Evolutionary conservation across 53 echinoderm and acorn worm genomes (phyloP), one percentile per base, ranked within the genome.

Genomic region (Crossaster papposus): DNA sequence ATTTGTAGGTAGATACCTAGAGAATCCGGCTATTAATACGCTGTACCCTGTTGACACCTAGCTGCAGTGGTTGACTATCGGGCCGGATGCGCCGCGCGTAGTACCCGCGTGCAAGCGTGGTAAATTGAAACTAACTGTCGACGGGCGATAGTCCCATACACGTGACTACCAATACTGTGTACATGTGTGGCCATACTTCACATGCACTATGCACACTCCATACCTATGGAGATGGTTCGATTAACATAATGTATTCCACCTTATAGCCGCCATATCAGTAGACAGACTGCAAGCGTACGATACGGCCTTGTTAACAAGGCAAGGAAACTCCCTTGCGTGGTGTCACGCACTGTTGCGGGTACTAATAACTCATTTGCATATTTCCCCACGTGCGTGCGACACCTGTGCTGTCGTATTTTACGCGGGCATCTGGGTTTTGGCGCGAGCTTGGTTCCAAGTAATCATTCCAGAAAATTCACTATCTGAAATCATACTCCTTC

Each of bases 111-210:
- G 70, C 36, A 83, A 65, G 65, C 83, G 83, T 65, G 83, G 72
- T 73, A 85, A 85, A 85, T 72, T 85, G 72, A 85, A 85, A 85
- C 85, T 85, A 85, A 54, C 85, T 20, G 81, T 81, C 64, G 28
- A 73, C 36, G 33, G 35, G 31, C 74, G 28, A 82, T 23, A 62
- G 23, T 18, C 53, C 52, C 31, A 14, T 23, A 26, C 82, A 37
- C 38, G 38, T 82, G 82, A 37, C 34, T 34, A 30, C 29, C 54
- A 13, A 6, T 13, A 51, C 79, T 28, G 13, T 23, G 30, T 14
- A 0, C 32, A 64, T 24, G 81, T 24, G 81, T 72, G 85, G n/a
- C 24, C 28, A n/a, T n/a, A 34, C 14, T 37, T 34, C n/a, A n/a
- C 37, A 76, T 38, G 77, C 14, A 14, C n/a, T 22, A 76, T 38